These are phyloP conservation scores for Batillaria attramentaria DNA, from an alignment of 1,140 invertebrate genomes.

Conservation along the genomic window DNA sequence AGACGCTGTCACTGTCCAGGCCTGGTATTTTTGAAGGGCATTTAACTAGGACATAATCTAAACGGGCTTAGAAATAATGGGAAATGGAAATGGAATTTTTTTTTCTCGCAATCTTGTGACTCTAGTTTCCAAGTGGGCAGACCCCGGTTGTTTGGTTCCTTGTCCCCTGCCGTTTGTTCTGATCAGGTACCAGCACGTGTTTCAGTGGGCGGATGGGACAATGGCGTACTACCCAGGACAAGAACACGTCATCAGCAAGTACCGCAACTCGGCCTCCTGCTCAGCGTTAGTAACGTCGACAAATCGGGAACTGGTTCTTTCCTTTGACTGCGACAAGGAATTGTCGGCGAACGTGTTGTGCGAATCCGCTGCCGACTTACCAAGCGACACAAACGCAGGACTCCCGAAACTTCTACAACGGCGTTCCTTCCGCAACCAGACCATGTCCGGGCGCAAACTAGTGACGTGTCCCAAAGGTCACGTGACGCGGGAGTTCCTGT, in stretches of 20 bases:
- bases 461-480: neutral
- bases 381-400: neutral
- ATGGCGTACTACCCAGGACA: constrained; percentile 2
- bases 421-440: neutral
- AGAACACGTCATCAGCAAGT: neutral
- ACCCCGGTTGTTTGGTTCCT: no score
- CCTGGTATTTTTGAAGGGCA: no score
- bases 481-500: neutral
- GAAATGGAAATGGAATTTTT: no score
- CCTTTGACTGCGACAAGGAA: neutral
- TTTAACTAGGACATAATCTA: no score
- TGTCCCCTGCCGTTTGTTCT: no score
- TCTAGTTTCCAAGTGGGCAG: no score
- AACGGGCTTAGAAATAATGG: no score
- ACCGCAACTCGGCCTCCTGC: neutral
- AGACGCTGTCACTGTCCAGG: no score
- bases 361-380: neutral
- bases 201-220: constrained; percentile 6
- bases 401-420: neutral
- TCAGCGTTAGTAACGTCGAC: neutral
- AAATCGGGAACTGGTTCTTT: no score
- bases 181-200: neutral
- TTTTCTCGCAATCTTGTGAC: no score
- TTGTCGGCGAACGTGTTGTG: neutral
- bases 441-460: neutral